Percentiles rank a stretch among this genome's conserved stretches.
Evolutionary conservation across 2,113 vertebrate genomes (phyloP).

Genomic region (Hypocryptadius cinnamomeus): DNA sequence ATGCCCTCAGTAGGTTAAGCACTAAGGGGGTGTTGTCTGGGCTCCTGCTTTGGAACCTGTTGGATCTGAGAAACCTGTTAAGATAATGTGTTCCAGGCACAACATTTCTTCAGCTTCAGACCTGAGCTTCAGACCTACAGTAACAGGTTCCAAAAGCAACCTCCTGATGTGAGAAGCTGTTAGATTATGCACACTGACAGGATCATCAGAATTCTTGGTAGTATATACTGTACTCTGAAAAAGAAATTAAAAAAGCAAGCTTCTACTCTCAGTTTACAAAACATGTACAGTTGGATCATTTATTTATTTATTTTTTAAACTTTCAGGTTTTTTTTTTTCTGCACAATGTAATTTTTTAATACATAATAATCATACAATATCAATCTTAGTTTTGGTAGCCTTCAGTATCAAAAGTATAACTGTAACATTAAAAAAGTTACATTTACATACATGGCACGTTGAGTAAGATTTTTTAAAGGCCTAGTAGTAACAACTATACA

Average conservation of each 20-base stretch:
- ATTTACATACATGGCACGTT: constrained; percentile 35
- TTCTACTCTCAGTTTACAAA: background rate
- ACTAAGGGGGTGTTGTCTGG: background rate
- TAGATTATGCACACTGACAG: background rate
- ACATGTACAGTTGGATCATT: background rate
- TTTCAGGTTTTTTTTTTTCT: background rate
- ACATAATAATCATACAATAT: background rate
- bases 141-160: background rate
- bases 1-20: background rate
- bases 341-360: background rate
- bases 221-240: background rate
- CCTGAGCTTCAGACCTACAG: background rate
- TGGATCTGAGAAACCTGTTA: background rate
- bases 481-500: constrained; percentile 27
- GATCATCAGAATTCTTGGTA: background rate
- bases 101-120: background rate
- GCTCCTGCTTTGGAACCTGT: background rate
- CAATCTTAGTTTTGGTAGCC: background rate
- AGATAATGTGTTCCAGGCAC: background rate
- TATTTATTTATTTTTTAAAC: constrained; percentile 5
- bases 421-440: constrained; percentile 23
- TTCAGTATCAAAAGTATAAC: constrained; percentile 33
- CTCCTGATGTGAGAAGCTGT: background rate
- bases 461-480: background rate
- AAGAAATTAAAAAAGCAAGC: background rate